These are phyloP conservation scores for Archilochus colubris DNA, from an alignment of 2,113 vertebrate species.

Conservation along the genomic window DNA sequence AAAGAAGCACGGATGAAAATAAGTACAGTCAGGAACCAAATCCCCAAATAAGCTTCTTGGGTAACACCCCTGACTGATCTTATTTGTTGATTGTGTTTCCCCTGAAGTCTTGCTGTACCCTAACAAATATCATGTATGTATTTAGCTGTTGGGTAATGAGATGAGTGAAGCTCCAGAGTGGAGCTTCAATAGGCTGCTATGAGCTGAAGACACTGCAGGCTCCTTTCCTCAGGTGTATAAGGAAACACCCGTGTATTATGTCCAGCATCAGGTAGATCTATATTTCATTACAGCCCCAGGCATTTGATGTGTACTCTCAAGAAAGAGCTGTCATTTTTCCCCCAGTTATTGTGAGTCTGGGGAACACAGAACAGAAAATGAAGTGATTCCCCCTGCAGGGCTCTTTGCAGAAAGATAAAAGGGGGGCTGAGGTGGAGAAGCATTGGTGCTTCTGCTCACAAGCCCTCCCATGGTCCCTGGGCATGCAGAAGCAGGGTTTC, in stretches of 20 bases:
- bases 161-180: not conserved
- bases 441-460: not conserved
- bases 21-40: not conserved
- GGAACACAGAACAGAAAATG: conserved; percentile 17
- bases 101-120: not conserved
- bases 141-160: not conserved
- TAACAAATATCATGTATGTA: not conserved
- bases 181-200: not conserved
- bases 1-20: not conserved
- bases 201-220: not conserved
- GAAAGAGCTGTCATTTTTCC: conserved; percentile 28
- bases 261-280: conserved; percentile 32
- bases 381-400: conserved; percentile 12
- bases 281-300: conserved; percentile 35
- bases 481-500: conserved; percentile 22
- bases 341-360: not conserved
- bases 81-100: not conserved
- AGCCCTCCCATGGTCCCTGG: not conserved
- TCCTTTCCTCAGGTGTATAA: not conserved
- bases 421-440: not conserved
- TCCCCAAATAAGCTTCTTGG: not conserved
- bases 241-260: not conserved
- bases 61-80: not conserved
- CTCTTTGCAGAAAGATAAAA: conserved; percentile 18
- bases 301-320: not conserved